phyloP scores from a whole-genome alignment of 2,888 invertebrate genomes.

The Drosophila ezoana region DNA sequence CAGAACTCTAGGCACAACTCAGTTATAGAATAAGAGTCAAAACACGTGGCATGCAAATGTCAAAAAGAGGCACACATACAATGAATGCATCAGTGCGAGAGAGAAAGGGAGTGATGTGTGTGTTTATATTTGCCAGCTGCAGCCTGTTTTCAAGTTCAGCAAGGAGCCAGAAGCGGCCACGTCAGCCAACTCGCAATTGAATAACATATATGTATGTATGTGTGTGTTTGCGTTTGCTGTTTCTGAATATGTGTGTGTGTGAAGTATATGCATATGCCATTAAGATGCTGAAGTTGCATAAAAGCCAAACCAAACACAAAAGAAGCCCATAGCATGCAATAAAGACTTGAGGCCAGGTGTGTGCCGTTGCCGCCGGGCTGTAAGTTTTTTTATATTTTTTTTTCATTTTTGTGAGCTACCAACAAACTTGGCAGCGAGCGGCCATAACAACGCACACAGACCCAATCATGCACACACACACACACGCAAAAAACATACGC shows the following conservation, averaged over 20 bases:
- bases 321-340: conserved; percentile 56
- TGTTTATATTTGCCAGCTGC: conserved; percentile 22
- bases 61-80: conserved; percentile 9
- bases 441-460: conserved; percentile 51
- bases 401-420: conserved; percentile 21
- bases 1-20: background rate
- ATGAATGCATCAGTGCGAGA: background rate
- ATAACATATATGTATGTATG: conserved; percentile 18
- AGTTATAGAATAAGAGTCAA: background rate
- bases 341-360: conserved; percentile 52
- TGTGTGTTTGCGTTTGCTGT: background rate
- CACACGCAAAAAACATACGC: conserved; percentile 18
- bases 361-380: conserved; percentile 19
- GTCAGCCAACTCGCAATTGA: conserved; percentile 37
- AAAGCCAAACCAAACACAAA: conserved; percentile 50
- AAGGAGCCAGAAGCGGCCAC: conserved; percentile 46
- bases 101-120: background rate
- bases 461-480: conserved; percentile 12
- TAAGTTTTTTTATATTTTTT: conserved; percentile 14
- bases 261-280: conserved; percentile 45
- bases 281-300: conserved; percentile 65
- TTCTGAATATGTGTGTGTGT: conserved; percentile 5
- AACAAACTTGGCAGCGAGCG: conserved; percentile 48
- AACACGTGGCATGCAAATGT: conserved; percentile 28
- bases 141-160: conserved; percentile 57